A percentile compares a stretch with the other conserved stretches of the same genome.
Evolutionary conservation across 1,140 invertebrate species (phyloP).

Genomic region (Neoseiulus cucumeris): DNA sequence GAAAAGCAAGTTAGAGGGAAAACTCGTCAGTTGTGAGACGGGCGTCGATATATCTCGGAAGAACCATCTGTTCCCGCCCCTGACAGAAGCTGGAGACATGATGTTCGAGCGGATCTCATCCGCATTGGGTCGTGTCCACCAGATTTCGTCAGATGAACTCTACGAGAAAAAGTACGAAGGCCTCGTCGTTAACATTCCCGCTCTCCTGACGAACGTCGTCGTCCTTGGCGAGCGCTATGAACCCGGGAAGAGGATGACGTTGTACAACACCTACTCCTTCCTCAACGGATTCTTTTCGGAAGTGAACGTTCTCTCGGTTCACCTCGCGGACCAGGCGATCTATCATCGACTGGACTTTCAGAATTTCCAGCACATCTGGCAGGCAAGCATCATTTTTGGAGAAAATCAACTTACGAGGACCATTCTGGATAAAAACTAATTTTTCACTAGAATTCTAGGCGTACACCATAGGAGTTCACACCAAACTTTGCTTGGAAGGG

Average conservation of each 20-base stretch:
- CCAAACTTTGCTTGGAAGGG: not conserved
- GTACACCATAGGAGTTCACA: not conserved
- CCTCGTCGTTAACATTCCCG: not conserved
- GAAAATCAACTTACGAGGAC: not conserved
- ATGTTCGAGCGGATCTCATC: not conserved
- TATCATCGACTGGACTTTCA: not conserved
- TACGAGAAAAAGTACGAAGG: not conserved
- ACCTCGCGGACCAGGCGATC: not conserved
- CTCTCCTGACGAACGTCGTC: not conserved
- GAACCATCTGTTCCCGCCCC: not conserved
- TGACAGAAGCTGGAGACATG: not conserved
- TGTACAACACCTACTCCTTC: not conserved
- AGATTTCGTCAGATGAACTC: not conserved
- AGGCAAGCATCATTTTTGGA: not conserved
- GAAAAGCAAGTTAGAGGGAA: not conserved
- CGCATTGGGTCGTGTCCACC: not conserved
- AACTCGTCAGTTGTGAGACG: not conserved
- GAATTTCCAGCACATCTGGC: not conserved
- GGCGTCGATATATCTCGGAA: not conserved
- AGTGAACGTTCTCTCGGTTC: not conserved
- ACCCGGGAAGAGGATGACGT: not conserved
- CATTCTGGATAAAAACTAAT: no score
- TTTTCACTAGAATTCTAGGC: not conserved
- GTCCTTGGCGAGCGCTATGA: not conserved
- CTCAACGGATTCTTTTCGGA: not conserved